These are phyloP conservation scores for Corythornis vintsioides DNA, from an alignment of 2,113 vertebrate genomes.

Conservation along the genomic window DNA sequence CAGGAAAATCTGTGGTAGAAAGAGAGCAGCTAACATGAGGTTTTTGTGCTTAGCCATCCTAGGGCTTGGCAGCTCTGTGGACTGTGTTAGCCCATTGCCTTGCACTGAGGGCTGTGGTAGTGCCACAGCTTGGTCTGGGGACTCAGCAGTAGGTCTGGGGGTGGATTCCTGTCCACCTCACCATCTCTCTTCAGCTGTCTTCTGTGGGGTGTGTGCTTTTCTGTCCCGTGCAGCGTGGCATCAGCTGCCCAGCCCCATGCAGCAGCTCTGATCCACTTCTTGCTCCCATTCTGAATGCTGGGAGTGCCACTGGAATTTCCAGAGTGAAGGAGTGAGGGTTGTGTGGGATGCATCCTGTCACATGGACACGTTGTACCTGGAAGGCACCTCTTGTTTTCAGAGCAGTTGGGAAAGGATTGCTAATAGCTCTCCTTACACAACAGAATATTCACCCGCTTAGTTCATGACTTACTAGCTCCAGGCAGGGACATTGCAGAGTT, in stretches of 20 bases:
- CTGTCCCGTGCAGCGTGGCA: background rate
- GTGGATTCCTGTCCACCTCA: background rate
- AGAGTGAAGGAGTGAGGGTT: background rate
- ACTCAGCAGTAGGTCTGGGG: background rate
- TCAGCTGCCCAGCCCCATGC: accelerated
- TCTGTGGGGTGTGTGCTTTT: background rate
- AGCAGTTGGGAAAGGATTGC: conserved; percentile 62
- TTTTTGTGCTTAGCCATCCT: background rate
- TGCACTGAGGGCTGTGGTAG: background rate
- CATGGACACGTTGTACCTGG: conserved; percentile 56
- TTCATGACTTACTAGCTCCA: conserved; percentile 75
- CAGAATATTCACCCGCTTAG: conserved; percentile 65
- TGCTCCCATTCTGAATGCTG: background rate
- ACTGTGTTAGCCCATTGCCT: background rate
- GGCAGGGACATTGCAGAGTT: conserved; percentile 70
- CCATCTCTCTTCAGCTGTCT: background rate
- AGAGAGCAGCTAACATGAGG: background rate
- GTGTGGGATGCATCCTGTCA: conserved; percentile 4
- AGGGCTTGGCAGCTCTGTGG: background rate
- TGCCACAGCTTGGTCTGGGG: background rate
- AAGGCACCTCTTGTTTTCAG: conserved; percentile 69
- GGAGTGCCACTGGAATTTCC: conserved; percentile 6
- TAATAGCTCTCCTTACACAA: conserved; percentile 69
- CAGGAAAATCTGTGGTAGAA: conserved; percentile 37
- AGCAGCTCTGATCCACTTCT: background rate